Conservation (phyloP, 92 coral and sea anemone species). For the Zoanthus solanderi region DNA sequence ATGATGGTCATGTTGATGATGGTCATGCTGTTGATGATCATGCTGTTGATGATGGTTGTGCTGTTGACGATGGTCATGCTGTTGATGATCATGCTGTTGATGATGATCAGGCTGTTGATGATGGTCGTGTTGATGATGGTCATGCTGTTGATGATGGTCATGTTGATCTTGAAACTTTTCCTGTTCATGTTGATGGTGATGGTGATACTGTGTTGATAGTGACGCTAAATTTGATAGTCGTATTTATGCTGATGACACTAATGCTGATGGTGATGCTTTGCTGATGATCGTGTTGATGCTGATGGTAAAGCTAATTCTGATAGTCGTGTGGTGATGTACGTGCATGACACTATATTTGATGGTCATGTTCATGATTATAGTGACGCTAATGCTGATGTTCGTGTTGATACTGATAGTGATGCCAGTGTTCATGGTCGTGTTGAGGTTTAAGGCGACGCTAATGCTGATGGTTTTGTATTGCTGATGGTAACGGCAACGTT, state of each 20-base stretch:
- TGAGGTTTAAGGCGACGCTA: background rate
- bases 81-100: background rate
- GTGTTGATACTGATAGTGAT: background rate
- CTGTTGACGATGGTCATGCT: background rate
- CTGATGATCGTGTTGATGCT: background rate
- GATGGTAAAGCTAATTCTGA: background rate
- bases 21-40: background rate
- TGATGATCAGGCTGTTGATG: background rate
- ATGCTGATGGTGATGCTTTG: too few species aligned
- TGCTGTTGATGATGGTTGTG: background rate
- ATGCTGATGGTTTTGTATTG: too few species aligned
- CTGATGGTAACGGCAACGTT: too few species aligned
- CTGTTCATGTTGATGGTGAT: background rate
- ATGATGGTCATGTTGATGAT: background rate
- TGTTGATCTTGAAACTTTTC: background rate
- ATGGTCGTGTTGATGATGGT: background rate
- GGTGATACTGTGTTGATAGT: background rate
- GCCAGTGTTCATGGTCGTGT: background rate
- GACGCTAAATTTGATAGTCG: background rate
- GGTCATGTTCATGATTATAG: background rate
- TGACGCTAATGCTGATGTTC: background rate
- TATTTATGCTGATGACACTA: background rate
- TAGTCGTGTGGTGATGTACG: background rate
- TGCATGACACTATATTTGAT: background rate
- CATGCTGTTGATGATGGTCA: background rate